Evolutionary conservation across 2,797 vertebrate genomes (phyloP), one percentile per base, ranked within the genome.

Genomic region (Orientallactaga sibirica): DNA sequence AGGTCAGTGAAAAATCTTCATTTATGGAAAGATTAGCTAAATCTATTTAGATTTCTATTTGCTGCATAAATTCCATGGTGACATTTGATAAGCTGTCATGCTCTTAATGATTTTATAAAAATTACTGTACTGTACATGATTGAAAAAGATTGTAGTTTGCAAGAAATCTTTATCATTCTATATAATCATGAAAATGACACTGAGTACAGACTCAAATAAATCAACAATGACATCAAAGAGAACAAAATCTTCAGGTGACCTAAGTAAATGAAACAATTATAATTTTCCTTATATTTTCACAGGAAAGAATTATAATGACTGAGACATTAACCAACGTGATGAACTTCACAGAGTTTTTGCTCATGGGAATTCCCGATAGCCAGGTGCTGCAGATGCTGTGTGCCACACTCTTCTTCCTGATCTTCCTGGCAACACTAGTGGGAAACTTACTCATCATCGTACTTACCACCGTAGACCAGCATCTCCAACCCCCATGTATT

Each of bases 391-490:
- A 86, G 82, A 73, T 24, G 16, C 18, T 74, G 2, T 92, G 70
- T 33, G 24, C n/a, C 75, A 66, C 9, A 15, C 41, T 92, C 48
- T 80, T 86, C 76, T 41, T 37, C 29, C 77, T 86, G 41, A 14
- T 74, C 5, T 86, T 74, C 76, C 12, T 80, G 24, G 83, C 18
- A 66, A 61, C 91, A 29, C 58, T 81, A 22, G 27, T 22, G 3
- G 82, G 75, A 25, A 93, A 86, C 68, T 62, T 67, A 24, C 67
- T 94, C 48, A 61, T 90, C 19, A 74, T 94, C 22, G 5, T 61
- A 7, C 61, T 94, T 76, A 75, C 33, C 33, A 61, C 52, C 15
- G 18, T 29, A 16, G 68, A 75, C 11, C 75, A 22, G 81, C 33
- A 33, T 37, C 86, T 94, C 70, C 76, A 81, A 5, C 29, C 1